phyloP scores from a whole-genome alignment of 2,888 invertebrate species.

The Catocala sponsa region DNA sequence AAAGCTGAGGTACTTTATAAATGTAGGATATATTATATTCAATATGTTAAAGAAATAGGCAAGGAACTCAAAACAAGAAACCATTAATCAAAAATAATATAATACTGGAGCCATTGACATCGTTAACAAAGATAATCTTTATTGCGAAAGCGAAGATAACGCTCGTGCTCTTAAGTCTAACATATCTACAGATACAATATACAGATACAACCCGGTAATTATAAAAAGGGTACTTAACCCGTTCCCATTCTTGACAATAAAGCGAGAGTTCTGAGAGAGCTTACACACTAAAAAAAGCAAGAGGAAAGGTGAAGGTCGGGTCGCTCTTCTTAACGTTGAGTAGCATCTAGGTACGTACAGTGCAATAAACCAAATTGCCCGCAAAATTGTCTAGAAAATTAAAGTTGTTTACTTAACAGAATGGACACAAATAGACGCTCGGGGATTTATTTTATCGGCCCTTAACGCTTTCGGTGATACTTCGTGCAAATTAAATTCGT shows the following conservation, averaged over 20 bases:
- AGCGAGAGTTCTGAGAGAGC: not conserved
- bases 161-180: slow-evolving; percentile 11
- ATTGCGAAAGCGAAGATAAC: slow-evolving; percentile 41
- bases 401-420: slow-evolving; percentile 47
- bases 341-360: slow-evolving; percentile 19
- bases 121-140: slow-evolving; percentile 50
- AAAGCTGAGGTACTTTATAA: no score
- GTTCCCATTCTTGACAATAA: not conserved
- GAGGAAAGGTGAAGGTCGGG: no score
- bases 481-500: slow-evolving; percentile 26
- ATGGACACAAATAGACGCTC: slow-evolving; percentile 26
- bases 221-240: not conserved
- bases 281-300: no score
- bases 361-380: slow-evolving; percentile 54
- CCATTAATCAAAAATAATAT: slow-evolving; percentile 1
- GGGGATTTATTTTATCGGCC: slow-evolving; percentile 33
- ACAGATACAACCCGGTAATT: not conserved
- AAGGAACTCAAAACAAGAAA: not conserved
- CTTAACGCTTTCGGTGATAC: slow-evolving; percentile 8
- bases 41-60: not conserved
- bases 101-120: slow-evolving; percentile 38
- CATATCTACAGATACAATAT: no score
- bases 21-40: no score
- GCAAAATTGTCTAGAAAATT: slow-evolving; percentile 49
- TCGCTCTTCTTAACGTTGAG: no score